Conservation (phyloP, 2,113 vertebrate species). For the Micromys minutus region DNA sequence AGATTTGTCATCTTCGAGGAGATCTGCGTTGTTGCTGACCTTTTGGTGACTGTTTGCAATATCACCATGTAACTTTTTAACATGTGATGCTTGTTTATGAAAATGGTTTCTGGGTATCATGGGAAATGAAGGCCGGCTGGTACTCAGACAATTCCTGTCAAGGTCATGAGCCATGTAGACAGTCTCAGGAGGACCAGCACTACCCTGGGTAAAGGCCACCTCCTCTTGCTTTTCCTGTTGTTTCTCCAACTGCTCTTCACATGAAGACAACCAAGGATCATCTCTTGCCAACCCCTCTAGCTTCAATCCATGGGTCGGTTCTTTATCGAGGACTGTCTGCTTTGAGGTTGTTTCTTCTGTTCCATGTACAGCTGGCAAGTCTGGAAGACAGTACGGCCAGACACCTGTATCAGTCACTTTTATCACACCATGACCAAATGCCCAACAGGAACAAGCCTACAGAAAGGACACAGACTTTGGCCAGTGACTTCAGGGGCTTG, state of each 20-base stretch:
- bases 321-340: slow-evolving; percentile 41
- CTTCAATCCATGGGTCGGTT: slow-evolving; percentile 24
- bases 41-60: background rate
- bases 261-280: slow-evolving; percentile 60
- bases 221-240: slow-evolving; percentile 59
- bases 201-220: slow-evolving; percentile 23
- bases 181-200: background rate
- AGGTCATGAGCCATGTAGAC: slow-evolving; percentile 14
- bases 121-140: slow-evolving; percentile 50
- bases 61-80: slow-evolving; percentile 41
- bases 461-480: background rate
- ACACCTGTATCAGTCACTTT: background rate
- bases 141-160: slow-evolving; percentile 32
- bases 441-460: background rate
- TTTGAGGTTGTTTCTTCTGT: slow-evolving; percentile 53
- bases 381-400: slow-evolving; percentile 66
- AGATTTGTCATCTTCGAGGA: slow-evolving; percentile 33
- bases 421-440: background rate
- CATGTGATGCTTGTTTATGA: slow-evolving; percentile 41
- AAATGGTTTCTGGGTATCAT: slow-evolving; percentile 50
- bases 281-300: slow-evolving; percentile 51
- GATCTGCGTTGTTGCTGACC: background rate
- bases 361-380: slow-evolving; percentile 32
- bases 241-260: slow-evolving; percentile 39
- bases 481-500: background rate